Evolutionary conservation across 2,888 invertebrate genomes (phyloP).

Genomic region (Muscina levida): DNA sequence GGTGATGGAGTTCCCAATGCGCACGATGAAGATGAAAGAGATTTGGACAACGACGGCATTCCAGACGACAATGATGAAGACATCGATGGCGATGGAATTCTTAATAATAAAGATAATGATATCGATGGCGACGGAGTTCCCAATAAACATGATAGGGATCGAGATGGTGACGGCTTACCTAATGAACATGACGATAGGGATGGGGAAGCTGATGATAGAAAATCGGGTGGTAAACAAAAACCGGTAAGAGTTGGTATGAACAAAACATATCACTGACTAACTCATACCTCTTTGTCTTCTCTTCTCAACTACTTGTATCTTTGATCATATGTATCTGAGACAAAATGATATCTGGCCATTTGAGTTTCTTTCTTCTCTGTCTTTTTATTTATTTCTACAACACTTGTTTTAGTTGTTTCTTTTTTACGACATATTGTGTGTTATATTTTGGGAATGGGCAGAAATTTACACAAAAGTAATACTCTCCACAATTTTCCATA

Average conservation of each 20-base stretch:
- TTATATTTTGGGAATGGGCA: not conserved
- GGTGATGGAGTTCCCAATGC: conserved; percentile 73
- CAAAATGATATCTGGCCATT: no score
- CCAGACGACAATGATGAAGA: conserved; percentile 73
- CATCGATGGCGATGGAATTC: conserved; percentile 75
- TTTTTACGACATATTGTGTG: not conserved
- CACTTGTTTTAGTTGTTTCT: not conserved
- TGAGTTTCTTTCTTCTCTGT: no score
- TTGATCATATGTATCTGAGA: no score
- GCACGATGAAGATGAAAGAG: conserved; percentile 68
- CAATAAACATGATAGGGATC: conserved; percentile 75
- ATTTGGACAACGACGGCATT: conserved; percentile 74
- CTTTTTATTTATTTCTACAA: not conserved
- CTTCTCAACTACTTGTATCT: not conserved
- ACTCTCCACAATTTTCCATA: not conserved
- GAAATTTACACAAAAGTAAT: not conserved
- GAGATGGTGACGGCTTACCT: conserved; percentile 75
- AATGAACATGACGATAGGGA: conserved; percentile 69
- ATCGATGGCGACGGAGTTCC: conserved; percentile 77
- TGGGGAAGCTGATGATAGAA: conserved; percentile 79
- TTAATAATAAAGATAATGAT: conserved; percentile 74
- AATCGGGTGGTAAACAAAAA: conserved; percentile 50
- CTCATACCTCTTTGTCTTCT: no score
- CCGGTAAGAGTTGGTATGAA: conserved; percentile 10
- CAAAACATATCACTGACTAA: no score